A percentile compares a stretch with the other conserved stretches of the same genome.
phyloP scores from a whole-genome alignment of 2,797 vertebrate species.

The Sebastiscus tertius region DNA sequence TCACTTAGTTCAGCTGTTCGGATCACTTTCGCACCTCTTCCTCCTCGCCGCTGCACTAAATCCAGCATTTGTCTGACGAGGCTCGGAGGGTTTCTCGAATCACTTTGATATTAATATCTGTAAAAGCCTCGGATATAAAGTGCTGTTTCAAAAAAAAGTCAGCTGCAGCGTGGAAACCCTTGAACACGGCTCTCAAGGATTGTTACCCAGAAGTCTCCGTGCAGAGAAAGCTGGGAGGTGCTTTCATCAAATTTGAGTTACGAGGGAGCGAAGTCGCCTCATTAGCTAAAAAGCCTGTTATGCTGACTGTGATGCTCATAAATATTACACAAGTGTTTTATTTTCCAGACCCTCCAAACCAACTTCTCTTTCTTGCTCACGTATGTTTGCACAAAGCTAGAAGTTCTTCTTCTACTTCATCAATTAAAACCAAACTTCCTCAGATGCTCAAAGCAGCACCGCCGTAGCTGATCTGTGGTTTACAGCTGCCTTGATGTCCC shows the following conservation, averaged over 20 bases:
- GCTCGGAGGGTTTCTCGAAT: slow-evolving; percentile 39
- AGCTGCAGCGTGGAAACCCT: slow-evolving; percentile 19
- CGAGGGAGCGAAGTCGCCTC: slow-evolving; percentile 58
- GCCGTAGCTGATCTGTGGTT: background rate
- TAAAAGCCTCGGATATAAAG: slow-evolving; percentile 61
- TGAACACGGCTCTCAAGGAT: slow-evolving; percentile 23
- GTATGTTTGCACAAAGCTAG: slow-evolving; percentile 2
- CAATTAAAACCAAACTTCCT: background rate
- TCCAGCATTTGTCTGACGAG: slow-evolving; percentile 53
- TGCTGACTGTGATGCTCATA: no score
- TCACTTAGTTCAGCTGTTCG: slow-evolving; percentile 38
- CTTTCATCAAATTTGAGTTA: slow-evolving; percentile 66
- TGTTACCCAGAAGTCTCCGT: slow-evolving; percentile 26
- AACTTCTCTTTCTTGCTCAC: background rate
- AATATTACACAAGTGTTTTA: no score
- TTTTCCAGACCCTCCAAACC: background rate
- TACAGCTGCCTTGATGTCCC: background rate
- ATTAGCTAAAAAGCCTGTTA: slow-evolving; percentile 75
- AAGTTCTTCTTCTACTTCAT: background rate
- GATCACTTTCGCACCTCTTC: slow-evolving; percentile 43
- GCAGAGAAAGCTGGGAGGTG: background rate
- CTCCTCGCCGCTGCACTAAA: slow-evolving; percentile 30
- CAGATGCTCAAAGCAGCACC: background rate
- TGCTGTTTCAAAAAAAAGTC: slow-evolving; percentile 23
- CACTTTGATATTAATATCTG: slow-evolving; percentile 64